Conservation (phyloP, 2,113 vertebrate species). For the Gallinago jamesoni region DNA sequence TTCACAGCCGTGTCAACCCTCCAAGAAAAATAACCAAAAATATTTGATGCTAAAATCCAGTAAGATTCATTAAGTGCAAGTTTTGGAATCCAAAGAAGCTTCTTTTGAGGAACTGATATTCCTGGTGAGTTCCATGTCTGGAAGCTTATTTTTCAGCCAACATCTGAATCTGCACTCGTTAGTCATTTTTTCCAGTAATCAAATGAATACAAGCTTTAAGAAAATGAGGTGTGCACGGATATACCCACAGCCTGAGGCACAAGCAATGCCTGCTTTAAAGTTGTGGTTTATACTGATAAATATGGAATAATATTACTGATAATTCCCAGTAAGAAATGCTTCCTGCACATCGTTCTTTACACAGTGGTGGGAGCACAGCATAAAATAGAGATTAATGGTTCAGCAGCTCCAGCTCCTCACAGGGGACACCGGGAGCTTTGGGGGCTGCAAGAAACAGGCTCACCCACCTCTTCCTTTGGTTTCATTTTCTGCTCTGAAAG, state of each 20-base stretch:
- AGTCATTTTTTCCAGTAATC: background rate
- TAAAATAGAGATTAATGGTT: background rate
- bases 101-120: background rate
- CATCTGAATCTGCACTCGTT: background rate
- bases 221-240: rapidly evolving
- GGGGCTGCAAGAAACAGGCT: background rate
- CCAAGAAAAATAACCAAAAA: slow-evolving; percentile 23
- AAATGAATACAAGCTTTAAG: background rate
- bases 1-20: background rate
- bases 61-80: slow-evolving; percentile 30
- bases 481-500: background rate
- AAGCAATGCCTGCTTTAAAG: background rate
- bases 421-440: rapidly evolving
- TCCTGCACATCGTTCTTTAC: background rate
- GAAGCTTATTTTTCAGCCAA: background rate
- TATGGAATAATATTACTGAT: background rate
- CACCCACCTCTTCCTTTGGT: background rate
- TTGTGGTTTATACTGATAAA: background rate
- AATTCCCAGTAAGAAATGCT: background rate
- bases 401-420: rapidly evolving
- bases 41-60: background rate
- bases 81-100: background rate
- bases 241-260: background rate
- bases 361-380: background rate
- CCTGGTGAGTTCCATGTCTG: background rate